These are phyloP conservation scores for Hesperophylax magnus DNA, from an alignment of 1,140 invertebrate genomes.

Conservation along the genomic window DNA sequence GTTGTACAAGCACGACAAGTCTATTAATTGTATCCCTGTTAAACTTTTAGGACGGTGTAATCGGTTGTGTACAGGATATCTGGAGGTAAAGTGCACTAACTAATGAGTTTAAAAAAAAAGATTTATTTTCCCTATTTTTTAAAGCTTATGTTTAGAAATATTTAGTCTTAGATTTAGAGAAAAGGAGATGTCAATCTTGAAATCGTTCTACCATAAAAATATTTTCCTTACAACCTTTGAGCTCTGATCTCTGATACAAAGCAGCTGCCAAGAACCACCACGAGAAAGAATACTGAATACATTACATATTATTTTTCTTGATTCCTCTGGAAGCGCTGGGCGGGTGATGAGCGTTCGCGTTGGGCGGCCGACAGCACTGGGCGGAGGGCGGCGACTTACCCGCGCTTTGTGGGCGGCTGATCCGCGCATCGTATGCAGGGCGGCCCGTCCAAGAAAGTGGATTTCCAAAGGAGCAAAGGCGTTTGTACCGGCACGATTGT, in stretches of 20 bases:
- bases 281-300: background rate
- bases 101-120: too few relatives aligned
- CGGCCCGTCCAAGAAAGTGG: slow-evolving; percentile 47
- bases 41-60: too few relatives aligned
- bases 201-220: too few relatives aligned
- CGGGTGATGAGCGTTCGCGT: background rate
- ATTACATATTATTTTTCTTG: background rate
- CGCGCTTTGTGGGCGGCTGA: slow-evolving; percentile 35
- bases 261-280: slow-evolving; percentile 1
- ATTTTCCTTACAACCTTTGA: background rate
- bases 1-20: too few relatives aligned
- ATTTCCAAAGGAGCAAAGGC: slow-evolving; percentile 37
- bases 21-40: too few relatives aligned
- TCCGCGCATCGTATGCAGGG: slow-evolving; percentile 54
- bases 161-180: too few relatives aligned
- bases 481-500: slow-evolving; percentile 20
- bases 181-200: too few relatives aligned
- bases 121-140: too few relatives aligned
- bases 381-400: background rate
- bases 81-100: too few relatives aligned
- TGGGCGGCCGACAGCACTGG: background rate
- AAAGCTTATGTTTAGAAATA: too few relatives aligned
- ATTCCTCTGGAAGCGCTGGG: background rate
- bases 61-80: too few relatives aligned
- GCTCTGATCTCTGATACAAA: background rate